A percentile compares a stretch with the other conserved stretches of the same genome.
Conservation (phyloP, 2,797 vertebrate species). For the Pangasius sanitwongsei region DNA sequence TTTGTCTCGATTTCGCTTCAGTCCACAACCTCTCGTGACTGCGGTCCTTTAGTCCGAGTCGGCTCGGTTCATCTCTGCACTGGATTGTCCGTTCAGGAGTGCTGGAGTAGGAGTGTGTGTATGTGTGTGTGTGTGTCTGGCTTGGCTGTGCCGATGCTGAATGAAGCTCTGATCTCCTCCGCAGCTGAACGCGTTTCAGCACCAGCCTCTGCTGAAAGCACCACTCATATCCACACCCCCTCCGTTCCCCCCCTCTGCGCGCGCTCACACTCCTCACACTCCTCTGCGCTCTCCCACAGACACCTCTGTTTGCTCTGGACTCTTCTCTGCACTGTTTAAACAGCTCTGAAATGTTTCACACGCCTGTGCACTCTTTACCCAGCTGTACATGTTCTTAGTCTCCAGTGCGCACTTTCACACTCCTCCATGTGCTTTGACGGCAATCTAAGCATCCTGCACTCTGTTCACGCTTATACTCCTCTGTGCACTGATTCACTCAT, state of each 20-base stretch:
- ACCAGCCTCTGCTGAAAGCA: constrained; percentile 66
- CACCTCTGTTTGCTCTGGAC: constrained; percentile 8
- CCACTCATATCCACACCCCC: constrained; percentile 54
- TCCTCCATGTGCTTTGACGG: neutral
- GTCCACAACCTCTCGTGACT: neutral
- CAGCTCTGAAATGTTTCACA: neutral
- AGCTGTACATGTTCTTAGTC: neutral
- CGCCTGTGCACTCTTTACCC: neutral
- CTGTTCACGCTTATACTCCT: neutral
- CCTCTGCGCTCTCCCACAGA: constrained; percentile 14
- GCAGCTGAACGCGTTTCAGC: constrained; percentile 58
- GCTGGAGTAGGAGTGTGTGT: neutral
- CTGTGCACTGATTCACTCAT: neutral
- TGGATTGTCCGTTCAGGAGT: neutral
- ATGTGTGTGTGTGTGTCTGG: neutral
- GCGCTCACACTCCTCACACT: constrained; percentile 55
- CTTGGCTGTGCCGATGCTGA: constrained; percentile 48
- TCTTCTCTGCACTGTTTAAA: neutral
- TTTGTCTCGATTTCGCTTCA: neutral
- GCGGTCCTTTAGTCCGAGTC: constrained; percentile 13
- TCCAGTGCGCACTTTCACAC: constrained; percentile 22
- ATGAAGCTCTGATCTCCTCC: constrained; percentile 51
- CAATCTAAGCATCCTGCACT: neutral
- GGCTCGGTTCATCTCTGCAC: neutral
- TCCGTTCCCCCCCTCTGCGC: constrained; percentile 10